phyloP scores from a whole-genome alignment of 1,140 invertebrate genomes.

The Leucophenga varia region DNA sequence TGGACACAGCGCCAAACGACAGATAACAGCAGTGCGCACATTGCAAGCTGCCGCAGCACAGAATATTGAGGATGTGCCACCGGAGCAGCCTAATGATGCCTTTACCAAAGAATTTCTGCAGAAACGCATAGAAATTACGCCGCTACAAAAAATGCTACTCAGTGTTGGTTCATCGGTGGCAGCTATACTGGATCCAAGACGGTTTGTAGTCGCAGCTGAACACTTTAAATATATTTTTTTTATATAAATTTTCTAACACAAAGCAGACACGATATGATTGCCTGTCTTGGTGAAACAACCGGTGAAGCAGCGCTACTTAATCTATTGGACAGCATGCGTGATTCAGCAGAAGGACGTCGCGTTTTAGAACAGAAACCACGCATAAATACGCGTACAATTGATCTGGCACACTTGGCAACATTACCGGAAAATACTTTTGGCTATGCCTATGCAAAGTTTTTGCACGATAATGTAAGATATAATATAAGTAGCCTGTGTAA shows the following conservation, averaged over 20 bases:
- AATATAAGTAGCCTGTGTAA: slow-evolving; percentile 2
- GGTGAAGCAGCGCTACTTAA: slow-evolving; percentile 70
- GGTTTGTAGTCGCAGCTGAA: no score
- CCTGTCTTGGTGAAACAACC: slow-evolving; percentile 88
- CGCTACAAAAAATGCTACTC: slow-evolving; percentile 75
- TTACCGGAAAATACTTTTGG: slow-evolving; percentile 83
- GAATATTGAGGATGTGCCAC: slow-evolving; percentile 19
- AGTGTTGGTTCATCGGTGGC: slow-evolving; percentile 77
- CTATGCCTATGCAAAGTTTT: slow-evolving; percentile 79
- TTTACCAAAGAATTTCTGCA: slow-evolving; percentile 46
- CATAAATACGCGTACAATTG: slow-evolving; percentile 82
- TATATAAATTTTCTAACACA: neutral
- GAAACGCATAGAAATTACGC: slow-evolving; percentile 71
- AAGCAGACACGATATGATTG: slow-evolving; percentile 85
- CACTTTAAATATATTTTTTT: no score
- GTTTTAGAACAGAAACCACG: slow-evolving; percentile 80
- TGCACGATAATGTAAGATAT: slow-evolving; percentile 70
- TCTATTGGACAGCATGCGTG: slow-evolving; percentile 65
- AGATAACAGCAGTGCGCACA: no score
- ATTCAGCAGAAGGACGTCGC: slow-evolving; percentile 67
- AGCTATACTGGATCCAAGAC: slow-evolving; percentile 70
- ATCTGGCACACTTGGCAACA: slow-evolving; percentile 69
- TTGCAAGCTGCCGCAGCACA: no score
- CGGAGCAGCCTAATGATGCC: slow-evolving; percentile 20
- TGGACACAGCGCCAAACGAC: no score